Evolutionary conservation across 2,113 vertebrate genomes (phyloP), one percentile per base, ranked within the genome.

Genomic region (Ictalurus furcatus): DNA sequence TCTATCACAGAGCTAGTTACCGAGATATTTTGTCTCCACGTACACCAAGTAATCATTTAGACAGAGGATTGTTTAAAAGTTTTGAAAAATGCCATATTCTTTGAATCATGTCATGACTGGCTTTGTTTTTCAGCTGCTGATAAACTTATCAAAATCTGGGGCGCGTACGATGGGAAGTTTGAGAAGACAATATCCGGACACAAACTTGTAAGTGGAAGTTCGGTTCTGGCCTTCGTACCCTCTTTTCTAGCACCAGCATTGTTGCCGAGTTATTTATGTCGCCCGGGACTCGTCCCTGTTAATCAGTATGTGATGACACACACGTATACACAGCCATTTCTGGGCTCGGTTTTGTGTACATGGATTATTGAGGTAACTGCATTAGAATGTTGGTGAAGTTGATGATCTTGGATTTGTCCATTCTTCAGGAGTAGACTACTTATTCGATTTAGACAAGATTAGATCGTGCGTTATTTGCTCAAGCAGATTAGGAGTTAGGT

Each of bases 81-180:
- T 78, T 28, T 28, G 12, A 0, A 16, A 78, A 78, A 13, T 28
- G 7, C 28, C 30, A 19, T 7, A 16, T 59, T 81, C 17, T 81
- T 59, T 34, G 2, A 58, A 23, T 23, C 30, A 30, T 48, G 44
- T 89, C 4, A 21, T 9, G 19, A 52, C 28, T 65, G 28, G 6
- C 44, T 91, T 84, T 93, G 1, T 92, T 79, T 92, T 91, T 21
- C 92, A 99, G 98, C 98, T 92, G 98, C 98, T 90, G 98, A 99
- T 93, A 99, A 99, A 92, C 96, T 99, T 90, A 99, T 99, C 92
- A 99, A 99, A 94, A 99, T 99, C 85, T 99, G 98, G 98, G 98
- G 98, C 34, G 98, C 98, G 0, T 99, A 99, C 0, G 98, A 99
- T 13, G 98, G 98, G 78, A 99, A 99, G 90, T 99, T 99, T 94